Evolutionary conservation across 1,140 invertebrate genomes (phyloP).

Genomic region (Drosophila saltans): DNA sequence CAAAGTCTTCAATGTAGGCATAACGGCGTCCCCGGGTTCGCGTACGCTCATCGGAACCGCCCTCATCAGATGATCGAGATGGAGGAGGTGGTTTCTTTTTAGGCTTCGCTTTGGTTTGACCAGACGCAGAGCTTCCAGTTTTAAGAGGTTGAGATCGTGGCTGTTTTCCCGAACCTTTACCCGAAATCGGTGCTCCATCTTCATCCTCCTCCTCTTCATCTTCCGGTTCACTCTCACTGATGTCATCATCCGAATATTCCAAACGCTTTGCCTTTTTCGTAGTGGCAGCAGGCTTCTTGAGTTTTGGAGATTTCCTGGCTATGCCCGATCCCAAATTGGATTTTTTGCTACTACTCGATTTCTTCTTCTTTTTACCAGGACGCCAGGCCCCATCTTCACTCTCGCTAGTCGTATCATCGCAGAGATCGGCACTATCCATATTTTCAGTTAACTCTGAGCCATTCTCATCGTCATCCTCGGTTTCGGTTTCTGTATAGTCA

Average conservation of each 20-base stretch:
- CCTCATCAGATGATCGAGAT: conserved; percentile 59
- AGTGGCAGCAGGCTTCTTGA: conserved; percentile 52
- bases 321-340: conserved; percentile 29
- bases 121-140: conserved; percentile 42
- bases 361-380: conserved; percentile 73
- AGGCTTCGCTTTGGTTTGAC: conserved; percentile 55
- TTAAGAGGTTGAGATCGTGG: conserved; percentile 72
- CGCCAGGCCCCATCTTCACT: conserved; percentile 76
- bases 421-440: conserved; percentile 86
- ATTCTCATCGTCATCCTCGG: conserved; percentile 85
- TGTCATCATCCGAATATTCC: conserved; percentile 78
- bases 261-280: conserved; percentile 65
- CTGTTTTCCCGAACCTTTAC: conserved; percentile 78
- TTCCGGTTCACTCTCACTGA: conserved; percentile 75
- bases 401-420: conserved; percentile 79
- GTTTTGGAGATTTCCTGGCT: conserved; percentile 68
- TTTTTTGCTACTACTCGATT: conserved; percentile 42
- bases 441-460: conserved; percentile 84
- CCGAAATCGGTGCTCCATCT: conserved; percentile 52
- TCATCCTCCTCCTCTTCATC: conserved; percentile 74
- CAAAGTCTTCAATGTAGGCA: conserved; percentile 87
- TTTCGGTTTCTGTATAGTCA: conserved; percentile 84
- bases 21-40: conserved; percentile 88
- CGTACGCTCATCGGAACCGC: conserved; percentile 85
- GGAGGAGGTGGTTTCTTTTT: conserved; percentile 61